Evolutionary conservation across 2,113 vertebrate species (phyloP), one percentile per base, ranked within the genome.

Genomic region (Zosterops japonicus): DNA sequence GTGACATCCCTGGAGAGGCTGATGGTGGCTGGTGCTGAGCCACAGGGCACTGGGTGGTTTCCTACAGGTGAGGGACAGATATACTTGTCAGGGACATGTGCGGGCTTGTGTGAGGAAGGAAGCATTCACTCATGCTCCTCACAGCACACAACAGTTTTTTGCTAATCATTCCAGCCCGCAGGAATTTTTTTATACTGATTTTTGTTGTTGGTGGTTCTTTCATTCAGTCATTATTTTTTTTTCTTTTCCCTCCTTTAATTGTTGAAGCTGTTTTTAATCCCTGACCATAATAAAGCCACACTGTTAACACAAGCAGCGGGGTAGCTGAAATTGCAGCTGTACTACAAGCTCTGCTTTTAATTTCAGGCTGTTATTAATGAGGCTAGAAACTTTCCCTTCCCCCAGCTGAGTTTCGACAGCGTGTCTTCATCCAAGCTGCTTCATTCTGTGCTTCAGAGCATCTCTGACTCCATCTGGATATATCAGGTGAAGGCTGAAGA

Each of bases 251-350:
- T 69, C 80, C 50, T 90, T 80, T 94, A 97, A 90, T 94, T 89
- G 83, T 74, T 82, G 70, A 52, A 95, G 81, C 86, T 95, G 90
- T 85, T 96, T 96, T 95, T 94, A 97, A 97, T 95, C 80, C 86
- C 50, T 63, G 96, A 89, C 96, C 95, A 79, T 96, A 95, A 94
- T 93, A 94, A 96, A 96, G 94, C 95, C 95, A 87, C 91, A 72
- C 87, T 95, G 96, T 97, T 96, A 95, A 96, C 94, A 96, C 72
- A 83, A 94, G 70, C 96, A 95, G 93, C 90, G 0, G 94, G 94
- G 67, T 87, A 44, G 94, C 91, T 96, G 77, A 83, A 94, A 82
- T 74, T 63, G 33, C 95, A 94, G 83, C 91, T 89, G 91, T 89
- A 79, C 67, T 95, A 78, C 87, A 91, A 87, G 69, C 80, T 96